Conservation (phyloP, 2,797 vertebrate species). For the Periparus ater region DNA sequence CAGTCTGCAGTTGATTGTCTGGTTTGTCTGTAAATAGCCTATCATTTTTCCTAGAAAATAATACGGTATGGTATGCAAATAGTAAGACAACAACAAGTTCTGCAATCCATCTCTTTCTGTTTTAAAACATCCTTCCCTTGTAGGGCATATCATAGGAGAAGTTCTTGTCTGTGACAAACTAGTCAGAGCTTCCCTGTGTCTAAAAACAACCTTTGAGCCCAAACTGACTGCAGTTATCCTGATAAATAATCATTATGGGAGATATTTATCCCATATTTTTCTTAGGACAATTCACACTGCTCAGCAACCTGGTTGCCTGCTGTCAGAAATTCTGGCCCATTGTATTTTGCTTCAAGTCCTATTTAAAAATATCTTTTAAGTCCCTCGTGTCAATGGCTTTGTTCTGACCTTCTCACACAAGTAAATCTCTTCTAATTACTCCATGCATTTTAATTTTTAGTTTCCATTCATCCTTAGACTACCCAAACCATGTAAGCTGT, state of each 20-base stretch:
- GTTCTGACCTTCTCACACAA: neutral
- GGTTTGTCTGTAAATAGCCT: neutral
- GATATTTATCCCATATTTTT: neutral
- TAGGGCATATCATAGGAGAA: neutral
- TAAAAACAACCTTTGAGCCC: neutral
- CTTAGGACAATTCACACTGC: neutral
- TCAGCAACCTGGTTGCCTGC: neutral
- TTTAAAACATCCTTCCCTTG: neutral
- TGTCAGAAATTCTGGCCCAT: neutral
- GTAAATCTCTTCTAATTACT: neutral
- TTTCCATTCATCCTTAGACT: neutral
- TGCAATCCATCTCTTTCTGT: neutral
- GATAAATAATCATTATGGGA: neutral
- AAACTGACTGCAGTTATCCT: neutral
- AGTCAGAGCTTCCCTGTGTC: neutral
- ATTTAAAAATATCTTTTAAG: neutral
- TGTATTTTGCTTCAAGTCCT: neutral
- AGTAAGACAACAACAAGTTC: neutral
- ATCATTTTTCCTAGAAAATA: neutral
- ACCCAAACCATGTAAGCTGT: neutral
- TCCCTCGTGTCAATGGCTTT: neutral
- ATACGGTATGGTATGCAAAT: neutral
- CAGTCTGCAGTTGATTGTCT: neutral
- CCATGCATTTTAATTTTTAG: neutral
- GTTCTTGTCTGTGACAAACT: neutral